Percentiles rank a stretch among this genome's conserved stretches.
Evolutionary conservation across 2,113 vertebrate species (phyloP).

Genomic region (human (Homo sapiens)): GRCh38 chr14:51582501-51583000

Average conservation of each 20-base stretch:
- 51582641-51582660: neutral
- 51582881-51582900: neutral
- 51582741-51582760: neutral
- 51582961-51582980: neutral
- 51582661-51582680: neutral
- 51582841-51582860: neutral
- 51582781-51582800: neutral
- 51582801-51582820: neutral
- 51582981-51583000: neutral
- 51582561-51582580: neutral
- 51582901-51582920: neutral
- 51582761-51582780: slow-evolving; percentile 10
- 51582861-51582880: neutral
- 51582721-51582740: slow-evolving; percentile 50
- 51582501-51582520: neutral
- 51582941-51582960: neutral
- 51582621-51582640: neutral
- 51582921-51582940: neutral
- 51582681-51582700: neutral
- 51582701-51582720: neutral
- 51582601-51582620: slow-evolving; percentile 22
- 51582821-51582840: neutral
- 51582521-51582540: neutral
- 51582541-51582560: neutral
- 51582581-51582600: neutral